A percentile compares a stretch with the other conserved stretches of the same genome.
Conservation (phyloP, 2,113 vertebrate species). For the Apodemus sylvaticus region DNA sequence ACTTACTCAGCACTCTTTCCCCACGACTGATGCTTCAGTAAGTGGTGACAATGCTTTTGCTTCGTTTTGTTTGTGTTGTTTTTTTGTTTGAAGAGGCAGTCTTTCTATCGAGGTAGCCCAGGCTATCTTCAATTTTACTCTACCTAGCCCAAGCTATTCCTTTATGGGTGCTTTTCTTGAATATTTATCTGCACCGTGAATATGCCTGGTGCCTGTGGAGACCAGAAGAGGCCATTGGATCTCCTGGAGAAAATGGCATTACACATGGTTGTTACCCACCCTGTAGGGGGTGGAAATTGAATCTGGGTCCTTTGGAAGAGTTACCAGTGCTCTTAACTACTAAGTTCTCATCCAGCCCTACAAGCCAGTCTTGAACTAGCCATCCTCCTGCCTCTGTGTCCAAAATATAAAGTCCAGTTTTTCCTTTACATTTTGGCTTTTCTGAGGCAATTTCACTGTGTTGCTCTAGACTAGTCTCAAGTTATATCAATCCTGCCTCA, state of each 20-base stretch:
- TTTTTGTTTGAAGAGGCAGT: background rate
- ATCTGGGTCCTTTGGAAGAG: background rate
- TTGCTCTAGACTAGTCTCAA: background rate
- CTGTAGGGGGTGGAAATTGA: background rate
- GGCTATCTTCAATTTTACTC: background rate
- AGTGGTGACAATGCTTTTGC: background rate
- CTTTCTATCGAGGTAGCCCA: background rate
- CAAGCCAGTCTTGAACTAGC: background rate
- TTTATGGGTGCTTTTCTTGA: background rate
- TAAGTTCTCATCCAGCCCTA: background rate
- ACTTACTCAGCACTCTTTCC: background rate
- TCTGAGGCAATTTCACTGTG: background rate
- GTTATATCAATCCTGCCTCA: background rate
- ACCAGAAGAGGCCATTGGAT: background rate
- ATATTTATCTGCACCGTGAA: background rate
- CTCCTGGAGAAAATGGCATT: background rate
- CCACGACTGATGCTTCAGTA: conserved; percentile 9
- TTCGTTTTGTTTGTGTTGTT: background rate
- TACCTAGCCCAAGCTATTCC: background rate
- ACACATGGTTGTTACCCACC: background rate
- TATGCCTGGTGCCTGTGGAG: background rate
- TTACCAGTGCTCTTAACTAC: background rate
- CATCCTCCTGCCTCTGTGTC: background rate
- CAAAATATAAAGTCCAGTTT: background rate
- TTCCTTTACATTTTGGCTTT: background rate